Evolutionary conservation across 2,113 vertebrate species (phyloP).

Genomic region (Sinocyclocheilus rhinocerous): DNA sequence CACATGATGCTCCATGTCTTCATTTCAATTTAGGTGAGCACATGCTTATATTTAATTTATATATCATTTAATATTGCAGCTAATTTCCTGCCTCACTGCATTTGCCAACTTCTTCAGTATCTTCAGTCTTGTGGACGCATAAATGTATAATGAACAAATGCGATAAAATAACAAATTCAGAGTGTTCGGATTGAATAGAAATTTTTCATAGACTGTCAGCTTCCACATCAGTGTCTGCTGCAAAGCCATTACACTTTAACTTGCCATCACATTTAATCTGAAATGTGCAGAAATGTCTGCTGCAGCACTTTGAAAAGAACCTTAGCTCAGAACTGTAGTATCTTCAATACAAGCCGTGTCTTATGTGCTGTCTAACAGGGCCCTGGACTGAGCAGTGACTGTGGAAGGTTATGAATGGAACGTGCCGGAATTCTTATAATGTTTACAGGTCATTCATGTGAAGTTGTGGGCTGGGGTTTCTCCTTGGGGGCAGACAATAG

Average conservation of each 20-base stretch:
- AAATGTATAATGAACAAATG: conserved; percentile 11
- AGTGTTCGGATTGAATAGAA: neutral
- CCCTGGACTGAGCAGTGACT: conserved; percentile 24
- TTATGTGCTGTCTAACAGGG: conserved; percentile 16
- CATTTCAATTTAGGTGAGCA: conserved; percentile 6
- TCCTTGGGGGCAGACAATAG: conserved; percentile 47
- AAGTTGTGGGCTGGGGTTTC: conserved; percentile 33
- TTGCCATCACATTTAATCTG: neutral
- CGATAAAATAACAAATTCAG: conserved; percentile 24
- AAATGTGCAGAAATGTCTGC: conserved; percentile 12
- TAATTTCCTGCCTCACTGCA: neutral
- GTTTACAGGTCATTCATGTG: conserved; percentile 54
- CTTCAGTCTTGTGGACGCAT: conserved; percentile 8
- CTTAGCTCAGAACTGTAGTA: neutral
- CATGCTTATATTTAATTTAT: conserved; percentile 6
- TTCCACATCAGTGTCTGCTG: neutral
- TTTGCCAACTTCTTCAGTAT: neutral
- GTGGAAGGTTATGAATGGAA: conserved; percentile 55
- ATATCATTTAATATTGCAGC: neutral
- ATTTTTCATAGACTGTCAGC: neutral
- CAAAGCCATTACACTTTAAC: conserved; percentile 11
- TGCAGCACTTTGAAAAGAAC: neutral
- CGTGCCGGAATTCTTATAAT: conserved; percentile 53
- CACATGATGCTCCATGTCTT: neutral
- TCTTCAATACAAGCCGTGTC: conserved; percentile 14